phyloP scores from a whole-genome alignment of 2,797 vertebrate genomes.

The Molossus alvarezi region DNA sequence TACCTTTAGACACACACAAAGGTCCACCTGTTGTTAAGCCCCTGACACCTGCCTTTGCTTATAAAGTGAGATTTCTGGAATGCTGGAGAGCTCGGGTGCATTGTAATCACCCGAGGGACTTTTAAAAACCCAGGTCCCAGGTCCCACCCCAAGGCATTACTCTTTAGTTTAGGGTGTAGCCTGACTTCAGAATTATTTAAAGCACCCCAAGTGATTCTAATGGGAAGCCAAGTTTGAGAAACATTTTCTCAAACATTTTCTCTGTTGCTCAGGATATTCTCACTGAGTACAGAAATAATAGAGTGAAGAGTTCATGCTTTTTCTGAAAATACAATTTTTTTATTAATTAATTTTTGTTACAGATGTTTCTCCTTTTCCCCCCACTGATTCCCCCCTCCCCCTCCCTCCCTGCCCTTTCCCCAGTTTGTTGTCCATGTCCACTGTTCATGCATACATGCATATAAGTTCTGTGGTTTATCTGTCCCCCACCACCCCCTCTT shows the following conservation, averaged over 20 bases:
- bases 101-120: background rate
- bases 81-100: background rate
- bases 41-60: background rate
- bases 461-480: too few relatives aligned
- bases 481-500: too few relatives aligned
- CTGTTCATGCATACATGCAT: too few relatives aligned
- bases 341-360: background rate
- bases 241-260: background rate
- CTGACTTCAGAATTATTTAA: background rate
- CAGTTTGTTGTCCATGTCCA: too few relatives aligned
- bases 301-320: background rate
- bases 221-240: background rate
- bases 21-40: background rate
- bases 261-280: background rate
- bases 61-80: slow-evolving; percentile 54
- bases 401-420: too few relatives aligned
- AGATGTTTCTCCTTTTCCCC: too few relatives aligned
- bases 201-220: background rate
- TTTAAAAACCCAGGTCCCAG: background rate
- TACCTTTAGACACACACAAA: slow-evolving; percentile 4
- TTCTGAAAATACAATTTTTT: background rate
- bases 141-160: background rate
- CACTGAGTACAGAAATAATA: background rate
- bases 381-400: too few relatives aligned
- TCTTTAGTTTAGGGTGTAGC: background rate